Conservation (phyloP, 2,113 vertebrate species). For the Hippocampus guttulatus region DNA sequence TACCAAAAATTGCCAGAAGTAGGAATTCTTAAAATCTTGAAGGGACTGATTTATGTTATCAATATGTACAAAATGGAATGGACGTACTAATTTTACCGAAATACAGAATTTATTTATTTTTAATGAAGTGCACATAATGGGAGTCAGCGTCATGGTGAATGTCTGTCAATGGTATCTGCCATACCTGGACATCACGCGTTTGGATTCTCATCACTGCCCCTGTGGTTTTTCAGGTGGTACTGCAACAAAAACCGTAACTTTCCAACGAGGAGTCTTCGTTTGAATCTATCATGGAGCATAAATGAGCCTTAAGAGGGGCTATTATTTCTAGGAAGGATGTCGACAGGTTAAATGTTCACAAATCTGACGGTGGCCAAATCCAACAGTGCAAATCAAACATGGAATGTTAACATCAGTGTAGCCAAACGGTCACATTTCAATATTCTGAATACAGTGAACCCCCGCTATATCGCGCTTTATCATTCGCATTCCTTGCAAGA, state of each 20-base stretch:
- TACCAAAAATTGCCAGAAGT: not conserved
- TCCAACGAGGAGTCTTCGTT: not conserved
- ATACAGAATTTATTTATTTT: too few species aligned
- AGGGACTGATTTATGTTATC: not conserved
- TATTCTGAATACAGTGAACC: not conserved
- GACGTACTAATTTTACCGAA: not conserved
- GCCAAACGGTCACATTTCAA: conserved; percentile 30
- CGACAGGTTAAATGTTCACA: not conserved
- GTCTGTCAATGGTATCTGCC: not conserved
- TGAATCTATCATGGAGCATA: not conserved
- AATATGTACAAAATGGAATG: not conserved
- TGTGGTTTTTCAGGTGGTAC: not conserved
- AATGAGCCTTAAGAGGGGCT: not conserved
- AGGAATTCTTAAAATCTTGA: not conserved
- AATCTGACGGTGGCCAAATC: conserved; percentile 34
- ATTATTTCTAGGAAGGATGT: not conserved
- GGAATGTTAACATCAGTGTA: conserved; percentile 80
- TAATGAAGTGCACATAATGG: not conserved
- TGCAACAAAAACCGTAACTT: not conserved
- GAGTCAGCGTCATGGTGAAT: not conserved
- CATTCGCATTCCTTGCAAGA: not conserved
- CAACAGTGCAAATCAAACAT: conserved; percentile 85
- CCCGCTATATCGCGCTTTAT: not conserved
- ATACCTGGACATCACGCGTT: not conserved
- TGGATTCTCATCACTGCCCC: not conserved